These are phyloP conservation scores for Lomographa bimaculata DNA, from an alignment of 2,888 invertebrate species.

Conservation along the genomic window DNA sequence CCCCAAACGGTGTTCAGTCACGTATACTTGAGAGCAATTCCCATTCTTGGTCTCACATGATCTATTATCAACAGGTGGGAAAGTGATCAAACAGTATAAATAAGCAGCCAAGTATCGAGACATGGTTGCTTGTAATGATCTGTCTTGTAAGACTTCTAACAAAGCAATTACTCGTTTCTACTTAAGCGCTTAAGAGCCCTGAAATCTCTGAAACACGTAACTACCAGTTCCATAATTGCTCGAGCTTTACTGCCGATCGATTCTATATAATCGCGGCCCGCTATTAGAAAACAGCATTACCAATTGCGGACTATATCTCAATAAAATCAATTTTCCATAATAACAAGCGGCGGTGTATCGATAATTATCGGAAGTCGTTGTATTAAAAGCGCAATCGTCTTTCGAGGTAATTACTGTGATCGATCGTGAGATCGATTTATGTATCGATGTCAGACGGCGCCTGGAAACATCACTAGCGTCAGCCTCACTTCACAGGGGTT, in stretches of 20 bases:
- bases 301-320: conserved; percentile 50
- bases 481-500: conserved; percentile 6
- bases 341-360: conserved; percentile 48
- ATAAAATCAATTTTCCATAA: conserved; percentile 61
- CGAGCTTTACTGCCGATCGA: conserved; percentile 40
- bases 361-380: conserved; percentile 65
- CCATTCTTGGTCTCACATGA: too few relatives aligned
- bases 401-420: conserved; percentile 62
- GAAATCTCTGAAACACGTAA: conserved; percentile 29
- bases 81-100: too few relatives aligned
- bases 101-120: background rate
- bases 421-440: conserved; percentile 69
- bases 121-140: too few relatives aligned
- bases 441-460: conserved; percentile 66
- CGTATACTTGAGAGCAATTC: too few relatives aligned
- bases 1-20: too few relatives aligned
- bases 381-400: conserved; percentile 58
- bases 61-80: too few relatives aligned
- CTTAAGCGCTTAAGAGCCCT: conserved; percentile 24
- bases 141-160: too few relatives aligned
- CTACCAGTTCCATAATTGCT: conserved; percentile 33
- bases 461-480: conserved; percentile 36
- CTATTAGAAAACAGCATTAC: conserved; percentile 45
- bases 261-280: conserved; percentile 38
- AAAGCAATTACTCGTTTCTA: conserved; percentile 17